These are phyloP conservation scores for Entomyzon cyanotis DNA, from an alignment of 2,113 vertebrate genomes.

Conservation along the genomic window DNA sequence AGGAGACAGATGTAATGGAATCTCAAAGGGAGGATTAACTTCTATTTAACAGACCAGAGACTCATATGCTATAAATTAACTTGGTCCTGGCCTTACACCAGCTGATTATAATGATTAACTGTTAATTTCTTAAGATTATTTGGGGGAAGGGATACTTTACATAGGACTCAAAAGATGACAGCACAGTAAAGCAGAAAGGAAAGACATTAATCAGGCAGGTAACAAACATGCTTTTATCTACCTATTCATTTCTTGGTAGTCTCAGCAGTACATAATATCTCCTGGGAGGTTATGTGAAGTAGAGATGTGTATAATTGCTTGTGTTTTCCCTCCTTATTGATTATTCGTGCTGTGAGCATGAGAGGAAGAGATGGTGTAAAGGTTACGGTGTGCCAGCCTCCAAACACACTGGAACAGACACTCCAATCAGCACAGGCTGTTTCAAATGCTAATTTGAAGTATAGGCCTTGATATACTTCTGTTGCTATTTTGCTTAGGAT, in stretches of 20 bases:
- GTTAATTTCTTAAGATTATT: background rate
- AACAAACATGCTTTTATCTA: background rate
- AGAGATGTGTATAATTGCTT: background rate
- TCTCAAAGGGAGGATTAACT: conserved; percentile 22
- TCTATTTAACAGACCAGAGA: background rate
- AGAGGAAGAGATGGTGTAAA: background rate
- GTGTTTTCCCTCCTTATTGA: conserved; percentile 11
- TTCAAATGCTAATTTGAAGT: background rate
- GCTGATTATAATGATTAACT: background rate
- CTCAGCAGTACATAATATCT: background rate
- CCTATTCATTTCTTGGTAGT: background rate
- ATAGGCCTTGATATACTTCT: background rate
- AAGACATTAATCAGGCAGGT: background rate
- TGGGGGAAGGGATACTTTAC: background rate
- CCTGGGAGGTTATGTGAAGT: background rate
- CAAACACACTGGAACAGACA: background rate
- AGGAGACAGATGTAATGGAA: background rate
- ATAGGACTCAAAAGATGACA: background rate
- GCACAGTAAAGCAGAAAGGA: background rate
- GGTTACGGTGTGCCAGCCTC: background rate
- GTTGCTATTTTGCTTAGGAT: background rate
- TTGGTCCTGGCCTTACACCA: background rate
- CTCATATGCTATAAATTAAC: background rate
- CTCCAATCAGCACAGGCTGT: conserved; percentile 13
- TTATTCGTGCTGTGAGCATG: background rate